Conservation (phyloP, 1,140 invertebrate species). For the Pogonomyrmex californicus region DNA sequence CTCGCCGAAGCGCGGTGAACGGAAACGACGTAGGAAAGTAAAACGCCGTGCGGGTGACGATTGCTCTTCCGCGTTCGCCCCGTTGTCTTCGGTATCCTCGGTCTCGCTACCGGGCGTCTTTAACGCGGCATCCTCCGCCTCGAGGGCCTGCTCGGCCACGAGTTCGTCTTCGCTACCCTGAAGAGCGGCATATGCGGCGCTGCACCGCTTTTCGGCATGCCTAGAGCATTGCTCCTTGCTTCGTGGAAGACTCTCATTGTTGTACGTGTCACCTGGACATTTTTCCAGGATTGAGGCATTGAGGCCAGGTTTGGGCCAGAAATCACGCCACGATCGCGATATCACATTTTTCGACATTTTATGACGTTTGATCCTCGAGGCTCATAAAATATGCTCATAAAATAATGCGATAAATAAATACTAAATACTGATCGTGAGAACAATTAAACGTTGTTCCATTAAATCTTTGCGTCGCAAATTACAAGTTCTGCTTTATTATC, state of each 20-base stretch:
- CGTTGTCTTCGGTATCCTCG: constrained; percentile 83
- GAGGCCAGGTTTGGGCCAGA: background rate
- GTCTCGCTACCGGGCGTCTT: constrained; percentile 82
- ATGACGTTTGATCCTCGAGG: constrained; percentile 25
- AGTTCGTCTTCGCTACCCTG: constrained; percentile 86
- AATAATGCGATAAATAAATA: background rate
- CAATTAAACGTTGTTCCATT: background rate
- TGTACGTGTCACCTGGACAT: constrained; percentile 77
- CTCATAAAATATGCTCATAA: no score
- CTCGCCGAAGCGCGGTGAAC: constrained; percentile 87
- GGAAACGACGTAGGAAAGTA: constrained; percentile 87
- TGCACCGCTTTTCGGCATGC: constrained; percentile 78
- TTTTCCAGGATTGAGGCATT: constrained; percentile 57
- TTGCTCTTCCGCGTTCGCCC: constrained; percentile 68
- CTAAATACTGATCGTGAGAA: background rate
- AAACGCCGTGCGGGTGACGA: constrained; percentile 77
- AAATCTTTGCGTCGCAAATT: background rate
- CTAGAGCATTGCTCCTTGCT: constrained; percentile 79
- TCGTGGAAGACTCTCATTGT: constrained; percentile 81
- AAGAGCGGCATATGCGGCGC: constrained; percentile 80
- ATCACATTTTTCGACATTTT: background rate
- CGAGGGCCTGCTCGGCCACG: constrained; percentile 79
- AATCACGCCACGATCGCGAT: background rate
- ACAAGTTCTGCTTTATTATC: background rate
- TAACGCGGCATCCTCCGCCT: constrained; percentile 81